These are phyloP conservation scores for Listronotus bonariensis DNA, from an alignment of 1,140 invertebrate genomes.

Conservation along the genomic window DNA sequence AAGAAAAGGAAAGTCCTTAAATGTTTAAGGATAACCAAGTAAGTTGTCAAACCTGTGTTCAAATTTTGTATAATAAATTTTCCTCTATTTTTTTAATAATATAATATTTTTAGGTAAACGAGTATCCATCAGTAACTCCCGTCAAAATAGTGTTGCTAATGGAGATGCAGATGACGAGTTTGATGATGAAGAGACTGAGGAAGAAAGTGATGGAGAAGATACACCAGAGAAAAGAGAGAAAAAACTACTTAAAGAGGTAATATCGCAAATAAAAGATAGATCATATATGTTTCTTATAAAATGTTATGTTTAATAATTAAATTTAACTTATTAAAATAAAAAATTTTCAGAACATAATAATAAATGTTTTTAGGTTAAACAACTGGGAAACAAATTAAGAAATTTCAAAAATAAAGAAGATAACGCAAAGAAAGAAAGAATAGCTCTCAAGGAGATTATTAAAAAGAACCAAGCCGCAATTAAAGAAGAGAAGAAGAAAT, in stretches of 20 bases:
- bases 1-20: too few relatives aligned
- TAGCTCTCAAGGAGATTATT: slow-evolving; percentile 75
- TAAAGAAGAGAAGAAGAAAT: slow-evolving; percentile 76
- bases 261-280: too few relatives aligned
- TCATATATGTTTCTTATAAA: too few relatives aligned
- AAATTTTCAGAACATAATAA: not conserved
- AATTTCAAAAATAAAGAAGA: slow-evolving; percentile 78
- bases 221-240: slow-evolving; percentile 70
- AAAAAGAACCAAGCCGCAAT: slow-evolving; percentile 78
- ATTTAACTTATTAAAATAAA: not conserved
- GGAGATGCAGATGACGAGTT: slow-evolving; percentile 33
- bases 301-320: slow-evolving; percentile 47
- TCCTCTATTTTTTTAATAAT: slow-evolving; percentile 1
- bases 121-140: slow-evolving; percentile 36
- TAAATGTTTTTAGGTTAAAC: slow-evolving; percentile 57
- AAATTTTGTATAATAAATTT: too few relatives aligned
- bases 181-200: slow-evolving; percentile 54
- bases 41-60: too few relatives aligned
- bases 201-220: slow-evolving; percentile 72
- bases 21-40: too few relatives aligned
- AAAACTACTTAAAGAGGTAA: slow-evolving; percentile 62
- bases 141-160: slow-evolving; percentile 39
- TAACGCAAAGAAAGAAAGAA: slow-evolving; percentile 76
- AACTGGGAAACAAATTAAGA: slow-evolving; percentile 76
- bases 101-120: slow-evolving; percentile 40